Evolutionary conservation across 2,113 vertebrate genomes (phyloP).

Genomic region (Taxidea taxus): DNA sequence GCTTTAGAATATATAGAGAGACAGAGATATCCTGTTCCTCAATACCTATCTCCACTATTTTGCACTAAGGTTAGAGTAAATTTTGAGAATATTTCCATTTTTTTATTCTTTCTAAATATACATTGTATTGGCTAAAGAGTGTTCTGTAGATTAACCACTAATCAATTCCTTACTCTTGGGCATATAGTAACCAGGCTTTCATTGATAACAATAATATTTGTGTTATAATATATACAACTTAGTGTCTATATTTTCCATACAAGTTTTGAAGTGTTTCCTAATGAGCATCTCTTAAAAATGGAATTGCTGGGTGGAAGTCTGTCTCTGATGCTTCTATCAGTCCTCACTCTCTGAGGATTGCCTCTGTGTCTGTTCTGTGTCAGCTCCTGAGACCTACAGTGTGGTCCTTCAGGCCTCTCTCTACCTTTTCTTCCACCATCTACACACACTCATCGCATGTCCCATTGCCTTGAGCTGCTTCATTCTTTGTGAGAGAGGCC

Average conservation of each 20-base stretch:
- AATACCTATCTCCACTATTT: neutral
- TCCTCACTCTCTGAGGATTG: neutral
- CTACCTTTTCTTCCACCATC: neutral
- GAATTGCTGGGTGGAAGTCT: neutral
- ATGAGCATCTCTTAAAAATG: neutral
- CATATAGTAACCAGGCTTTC: neutral
- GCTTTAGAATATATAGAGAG: neutral
- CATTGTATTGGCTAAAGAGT: neutral
- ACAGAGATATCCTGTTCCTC: neutral
- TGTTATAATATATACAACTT: neutral
- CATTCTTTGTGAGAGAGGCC: neutral
- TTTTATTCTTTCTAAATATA: neutral
- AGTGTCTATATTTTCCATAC: neutral
- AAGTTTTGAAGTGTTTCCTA: neutral
- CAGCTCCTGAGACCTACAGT: rapidly evolving
- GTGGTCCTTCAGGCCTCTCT: neutral
- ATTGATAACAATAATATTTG: neutral
- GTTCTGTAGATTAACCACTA: neutral
- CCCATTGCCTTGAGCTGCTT: neutral
- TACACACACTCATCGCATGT: neutral
- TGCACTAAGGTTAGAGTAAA: neutral
- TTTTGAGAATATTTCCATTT: neutral
- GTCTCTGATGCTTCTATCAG: neutral
- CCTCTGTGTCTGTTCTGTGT: neutral
- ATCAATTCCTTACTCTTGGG: neutral